Conservation (phyloP, 2,797 vertebrate species). For the Sebastes glaucus region DNA sequence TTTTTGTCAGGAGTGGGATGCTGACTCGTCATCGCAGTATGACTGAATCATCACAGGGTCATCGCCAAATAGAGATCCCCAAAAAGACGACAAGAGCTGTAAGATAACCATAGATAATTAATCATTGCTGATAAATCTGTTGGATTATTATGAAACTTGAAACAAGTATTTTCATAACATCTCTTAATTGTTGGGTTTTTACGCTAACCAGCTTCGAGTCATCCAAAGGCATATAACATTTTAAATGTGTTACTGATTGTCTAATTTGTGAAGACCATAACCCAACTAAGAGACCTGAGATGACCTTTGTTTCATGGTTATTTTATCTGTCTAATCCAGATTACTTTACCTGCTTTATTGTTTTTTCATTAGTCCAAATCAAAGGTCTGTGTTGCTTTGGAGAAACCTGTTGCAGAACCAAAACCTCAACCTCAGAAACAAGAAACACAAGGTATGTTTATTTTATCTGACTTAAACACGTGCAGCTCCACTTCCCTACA, state of each 20-base stretch:
- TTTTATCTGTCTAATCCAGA: background rate
- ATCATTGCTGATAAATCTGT: background rate
- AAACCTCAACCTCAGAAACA: constrained; percentile 81
- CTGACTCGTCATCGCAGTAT: constrained; percentile 92
- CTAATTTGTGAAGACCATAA: background rate
- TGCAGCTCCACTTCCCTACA: fast-evolving
- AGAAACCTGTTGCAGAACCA: constrained; percentile 68
- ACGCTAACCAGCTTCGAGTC: background rate
- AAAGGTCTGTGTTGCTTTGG: constrained; percentile 51
- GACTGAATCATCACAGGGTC: constrained; percentile 89
- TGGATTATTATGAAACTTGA: background rate
- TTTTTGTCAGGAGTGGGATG: constrained; percentile 81
- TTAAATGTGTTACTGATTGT: background rate
- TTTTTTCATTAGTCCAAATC: constrained; percentile 78
- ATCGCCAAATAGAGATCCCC: constrained; percentile 93
- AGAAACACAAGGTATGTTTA: constrained; percentile 86
- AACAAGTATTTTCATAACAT: background rate
- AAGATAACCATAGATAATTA: constrained; percentile 40
- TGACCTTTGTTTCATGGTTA: background rate
- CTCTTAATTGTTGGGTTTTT: background rate
- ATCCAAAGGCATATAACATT: background rate
- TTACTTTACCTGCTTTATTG: background rate
- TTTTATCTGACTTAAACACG: background rate
- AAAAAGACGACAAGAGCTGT: constrained; percentile 86
- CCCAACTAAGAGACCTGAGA: background rate